phyloP scores from a whole-genome alignment of 2,888 invertebrate species.

The Chesias legatella region DNA sequence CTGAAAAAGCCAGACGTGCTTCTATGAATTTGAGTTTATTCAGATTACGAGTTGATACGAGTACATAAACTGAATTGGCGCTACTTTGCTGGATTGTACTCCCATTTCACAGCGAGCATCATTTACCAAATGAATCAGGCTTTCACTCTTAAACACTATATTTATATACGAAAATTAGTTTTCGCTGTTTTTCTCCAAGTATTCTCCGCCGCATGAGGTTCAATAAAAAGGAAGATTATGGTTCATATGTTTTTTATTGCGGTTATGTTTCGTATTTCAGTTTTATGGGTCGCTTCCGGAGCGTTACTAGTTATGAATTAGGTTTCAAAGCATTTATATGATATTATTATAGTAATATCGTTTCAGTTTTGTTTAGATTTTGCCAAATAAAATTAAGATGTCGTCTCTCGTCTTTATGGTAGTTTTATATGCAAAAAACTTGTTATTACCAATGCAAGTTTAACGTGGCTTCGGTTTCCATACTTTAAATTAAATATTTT shows the following conservation, averaged over 20 bases:
- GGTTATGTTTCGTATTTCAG: constrained; percentile 44
- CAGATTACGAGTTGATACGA: constrained; percentile 23
- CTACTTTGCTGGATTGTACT: constrained; percentile 13
- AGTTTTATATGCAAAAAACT: too few relatives aligned
- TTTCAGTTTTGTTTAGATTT: constrained; percentile 22
- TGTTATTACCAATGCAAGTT: too few relatives aligned
- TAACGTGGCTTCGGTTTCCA: too few relatives aligned
- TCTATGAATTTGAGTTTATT: constrained; percentile 33
- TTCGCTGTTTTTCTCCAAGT: constrained; percentile 18
- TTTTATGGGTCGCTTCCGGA: constrained; percentile 41
- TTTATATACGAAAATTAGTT: too few relatives aligned
- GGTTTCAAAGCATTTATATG: constrained; percentile 37
- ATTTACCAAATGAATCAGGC: constrained; percentile 6
- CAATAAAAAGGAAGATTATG: constrained; percentile 44
- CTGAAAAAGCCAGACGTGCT: constrained; percentile 29
- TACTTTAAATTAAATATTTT: too few relatives aligned
- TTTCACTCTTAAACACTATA: constrained; percentile 16
- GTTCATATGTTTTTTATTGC: constrained; percentile 48
- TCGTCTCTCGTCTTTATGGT: too few relatives aligned
- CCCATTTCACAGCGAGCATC: background rate
- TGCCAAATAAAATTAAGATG: too few relatives aligned
- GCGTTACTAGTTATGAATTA: constrained; percentile 39
- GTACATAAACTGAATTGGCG: constrained; percentile 14
- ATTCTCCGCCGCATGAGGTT: constrained; percentile 26
- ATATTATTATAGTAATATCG: constrained; percentile 21